Conservation (phyloP, 2,797 vertebrate species). For the Catostomus latipinnis region DNA sequence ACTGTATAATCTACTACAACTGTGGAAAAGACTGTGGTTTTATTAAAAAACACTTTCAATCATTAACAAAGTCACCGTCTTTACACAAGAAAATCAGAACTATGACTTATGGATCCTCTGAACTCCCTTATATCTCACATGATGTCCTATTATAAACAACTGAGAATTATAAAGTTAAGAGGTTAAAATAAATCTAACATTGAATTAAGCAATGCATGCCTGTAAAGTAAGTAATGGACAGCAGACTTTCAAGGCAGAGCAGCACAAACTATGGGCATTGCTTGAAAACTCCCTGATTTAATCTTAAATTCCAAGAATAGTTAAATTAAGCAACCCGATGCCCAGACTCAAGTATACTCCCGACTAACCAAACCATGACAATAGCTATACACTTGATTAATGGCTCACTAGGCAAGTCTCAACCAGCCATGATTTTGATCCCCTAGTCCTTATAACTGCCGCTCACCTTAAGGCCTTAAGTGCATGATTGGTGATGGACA, state of each 20-base stretch:
- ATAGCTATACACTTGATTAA: neutral
- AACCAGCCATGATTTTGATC: neutral
- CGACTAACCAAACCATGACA: neutral
- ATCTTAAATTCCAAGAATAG: neutral
- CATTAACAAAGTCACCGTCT: constrained; percentile 21
- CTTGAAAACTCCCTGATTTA: neutral
- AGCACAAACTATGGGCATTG: neutral
- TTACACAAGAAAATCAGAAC: neutral
- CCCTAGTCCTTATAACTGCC: neutral
- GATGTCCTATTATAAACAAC: neutral
- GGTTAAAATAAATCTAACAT: too few relatives aligned
- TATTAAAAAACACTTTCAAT: constrained; percentile 26
- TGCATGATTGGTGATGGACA: constrained; percentile 93
- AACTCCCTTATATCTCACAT: neutral
- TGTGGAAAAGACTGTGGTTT: constrained; percentile 9
- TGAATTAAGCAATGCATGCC: too few relatives aligned
- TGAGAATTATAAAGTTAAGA: neutral
- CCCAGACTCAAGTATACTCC: too few relatives aligned
- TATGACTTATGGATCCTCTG: neutral
- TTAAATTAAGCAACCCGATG: too few relatives aligned
- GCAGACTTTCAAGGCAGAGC: too few relatives aligned
- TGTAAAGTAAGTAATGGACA: too few relatives aligned
- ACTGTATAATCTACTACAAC: neutral
- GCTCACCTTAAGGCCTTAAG: constrained; percentile 92
- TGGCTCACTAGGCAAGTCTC: too few relatives aligned